These are phyloP conservation scores for Anoplius nigerrimus DNA, from an alignment of 2,888 invertebrate genomes.

Conservation along the genomic window DNA sequence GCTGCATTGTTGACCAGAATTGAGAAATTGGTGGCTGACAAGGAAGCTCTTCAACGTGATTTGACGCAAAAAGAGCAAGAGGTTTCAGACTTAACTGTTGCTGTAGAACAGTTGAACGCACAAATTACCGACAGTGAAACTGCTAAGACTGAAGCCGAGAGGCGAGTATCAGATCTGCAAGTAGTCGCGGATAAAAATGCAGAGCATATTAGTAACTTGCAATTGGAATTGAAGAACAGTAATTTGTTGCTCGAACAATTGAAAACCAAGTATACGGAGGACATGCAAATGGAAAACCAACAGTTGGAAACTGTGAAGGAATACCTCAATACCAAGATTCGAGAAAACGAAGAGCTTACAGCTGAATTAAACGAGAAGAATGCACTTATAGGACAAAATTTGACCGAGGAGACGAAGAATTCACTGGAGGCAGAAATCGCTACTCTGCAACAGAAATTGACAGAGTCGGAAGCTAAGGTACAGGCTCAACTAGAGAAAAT, in stretches of 20 bases:
- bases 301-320: constrained; percentile 74
- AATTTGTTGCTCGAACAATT: constrained; percentile 76
- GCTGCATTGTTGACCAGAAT: constrained; percentile 66
- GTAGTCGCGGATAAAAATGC: constrained; percentile 52
- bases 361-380: constrained; percentile 73
- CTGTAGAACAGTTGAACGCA: constrained; percentile 66
- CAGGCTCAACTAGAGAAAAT: constrained; percentile 85
- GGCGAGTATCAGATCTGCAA: constrained; percentile 50
- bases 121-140: constrained; percentile 64
- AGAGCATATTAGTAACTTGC: constrained; percentile 55
- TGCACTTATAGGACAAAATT: constrained; percentile 63
- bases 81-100: constrained; percentile 66
- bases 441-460: constrained; percentile 72
- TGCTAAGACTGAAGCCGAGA: constrained; percentile 47
- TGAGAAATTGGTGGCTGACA: constrained; percentile 71
- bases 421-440: constrained; percentile 69
- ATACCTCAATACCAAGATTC: constrained; percentile 74
- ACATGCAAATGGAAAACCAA: constrained; percentile 70
- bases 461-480: constrained; percentile 79
- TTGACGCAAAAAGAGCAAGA: constrained; percentile 74
- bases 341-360: constrained; percentile 69
- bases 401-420: constrained; percentile 67
- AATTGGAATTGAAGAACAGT: constrained; percentile 67
- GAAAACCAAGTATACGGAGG: constrained; percentile 70
- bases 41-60: constrained; percentile 36